phyloP scores from a whole-genome alignment of 92 coral and sea anemone species.

The Palythoa caribaeorum region DNA sequence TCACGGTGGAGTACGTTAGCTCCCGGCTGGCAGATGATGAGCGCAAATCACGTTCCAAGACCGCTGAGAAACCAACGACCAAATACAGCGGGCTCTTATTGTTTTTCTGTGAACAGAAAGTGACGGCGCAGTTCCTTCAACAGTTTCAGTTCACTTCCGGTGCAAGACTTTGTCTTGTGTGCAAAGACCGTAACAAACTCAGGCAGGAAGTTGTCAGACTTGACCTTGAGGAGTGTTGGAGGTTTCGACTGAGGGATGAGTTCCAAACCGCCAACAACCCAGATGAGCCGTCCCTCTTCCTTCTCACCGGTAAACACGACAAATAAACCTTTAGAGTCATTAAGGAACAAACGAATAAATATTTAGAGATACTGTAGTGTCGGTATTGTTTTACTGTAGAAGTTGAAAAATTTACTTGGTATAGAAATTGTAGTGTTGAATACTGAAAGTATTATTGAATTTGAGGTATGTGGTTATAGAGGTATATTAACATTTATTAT shows the following conservation, averaged over 20 bases:
- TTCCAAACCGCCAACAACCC: slow-evolving; percentile 95
- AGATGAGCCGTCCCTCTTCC: slow-evolving; percentile 87
- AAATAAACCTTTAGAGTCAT: neutral
- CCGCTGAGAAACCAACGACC: slow-evolving; percentile 59
- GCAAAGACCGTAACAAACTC: slow-evolving; percentile 94
- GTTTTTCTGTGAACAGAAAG: slow-evolving; percentile 78
- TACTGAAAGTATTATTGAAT: neutral
- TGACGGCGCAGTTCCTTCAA: slow-evolving; percentile 82
- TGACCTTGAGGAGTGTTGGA: slow-evolving; percentile 98
- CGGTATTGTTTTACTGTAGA: neutral
- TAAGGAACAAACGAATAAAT: neutral
- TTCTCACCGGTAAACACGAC: slow-evolving; percentile 96
- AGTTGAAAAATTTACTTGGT: neutral
- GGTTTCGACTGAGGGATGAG: slow-evolving; percentile 96
- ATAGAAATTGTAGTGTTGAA: neutral
- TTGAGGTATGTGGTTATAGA: neutral
- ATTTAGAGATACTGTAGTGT: neutral
- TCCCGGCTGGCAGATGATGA: slow-evolving; percentile 59
- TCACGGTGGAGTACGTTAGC: slow-evolving; percentile 87
- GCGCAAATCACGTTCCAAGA: slow-evolving; percentile 63
- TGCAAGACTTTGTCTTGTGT: slow-evolving; percentile 94
- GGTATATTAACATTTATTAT: neutral
- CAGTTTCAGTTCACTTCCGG: slow-evolving; percentile 89
- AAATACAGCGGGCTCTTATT: slow-evolving; percentile 91
- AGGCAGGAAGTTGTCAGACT: slow-evolving; percentile 96